Evolutionary conservation across 2,888 invertebrate genomes (phyloP).

Genomic region (Crioceris asparagi): DNA sequence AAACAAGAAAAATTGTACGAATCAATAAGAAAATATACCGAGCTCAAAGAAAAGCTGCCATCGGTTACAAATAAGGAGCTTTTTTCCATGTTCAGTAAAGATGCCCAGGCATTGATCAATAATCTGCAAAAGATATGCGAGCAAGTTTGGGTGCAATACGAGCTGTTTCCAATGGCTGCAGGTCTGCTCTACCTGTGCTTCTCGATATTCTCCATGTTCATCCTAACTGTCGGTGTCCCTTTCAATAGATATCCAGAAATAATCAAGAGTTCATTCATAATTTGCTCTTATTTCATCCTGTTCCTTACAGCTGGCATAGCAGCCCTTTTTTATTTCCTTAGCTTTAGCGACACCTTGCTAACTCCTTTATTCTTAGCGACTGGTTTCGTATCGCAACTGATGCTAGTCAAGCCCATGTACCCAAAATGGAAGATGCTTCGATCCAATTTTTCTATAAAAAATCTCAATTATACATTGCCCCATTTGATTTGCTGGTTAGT

Average conservation of each 20-base stretch:
- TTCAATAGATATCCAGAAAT: conserved; percentile 59
- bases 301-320: conserved; percentile 34
- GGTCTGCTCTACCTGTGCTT: conserved; percentile 62
- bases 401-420: conserved; percentile 50
- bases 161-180: conserved; percentile 67
- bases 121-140: conserved; percentile 59
- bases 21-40: no score
- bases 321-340: conserved; percentile 38
- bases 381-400: conserved; percentile 49
- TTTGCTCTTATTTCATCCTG: no score
- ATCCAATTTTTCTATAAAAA: conserved; percentile 55
- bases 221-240: conserved; percentile 67
- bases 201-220: no score
- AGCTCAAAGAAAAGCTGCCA: conserved; percentile 44
- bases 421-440: conserved; percentile 67
- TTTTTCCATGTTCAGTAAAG: conserved; percentile 47
- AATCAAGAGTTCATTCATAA: no score
- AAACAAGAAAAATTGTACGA: conserved; percentile 49
- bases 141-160: conserved; percentile 86
- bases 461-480: conserved; percentile 42
- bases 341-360: conserved; percentile 44
- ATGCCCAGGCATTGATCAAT: conserved; percentile 47
- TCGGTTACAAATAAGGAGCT: conserved; percentile 46
- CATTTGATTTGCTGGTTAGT: conserved; percentile 54
- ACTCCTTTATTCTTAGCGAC: conserved; percentile 49